Evolutionary conservation across 30 jellyfish, hydroid and myxozoan species (phyloP), one percentile per base, ranked within the genome.

Genomic region (Hydra vulgaris): DNA sequence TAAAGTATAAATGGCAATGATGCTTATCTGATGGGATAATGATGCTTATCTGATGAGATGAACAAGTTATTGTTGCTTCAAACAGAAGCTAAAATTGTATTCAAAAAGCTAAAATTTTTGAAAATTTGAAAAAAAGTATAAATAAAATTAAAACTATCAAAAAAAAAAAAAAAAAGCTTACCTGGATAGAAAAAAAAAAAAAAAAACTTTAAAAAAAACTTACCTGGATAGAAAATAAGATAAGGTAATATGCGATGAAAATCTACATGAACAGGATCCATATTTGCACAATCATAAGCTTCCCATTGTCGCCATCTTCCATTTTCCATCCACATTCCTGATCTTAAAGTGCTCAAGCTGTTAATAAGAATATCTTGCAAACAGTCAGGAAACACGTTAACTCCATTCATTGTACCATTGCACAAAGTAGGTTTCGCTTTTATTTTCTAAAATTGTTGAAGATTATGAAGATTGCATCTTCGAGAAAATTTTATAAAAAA

Each of bases 241-340:
- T 94, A 94, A n/a, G 99, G 99, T 17, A 94, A 20, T 23, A 94
- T 88, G 27, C 96, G 53, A 76, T 94, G 99, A 78, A 94, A 94
- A 52, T 94, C 99, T 20, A 94, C 96, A 73, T 94, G 99, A 17
- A 84, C 99, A n/a, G 99, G 99, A 77, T 94, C 99, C 79, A 94
- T 22, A 71, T 88, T 94, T 83, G 90, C 95, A 68, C 99, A 94
- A 72, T 94, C 99, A 74, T 84, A 88, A 4, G 99, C 99, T 70
- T 94, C 99, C 99, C 99, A 94, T 68, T 94, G 99, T 70, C 99
- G 52, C 99, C 99, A 94, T 26, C 99, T 71, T 12, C 96, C 99
- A 78, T 94, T 88, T 82, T 94, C 99, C 95, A 88, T 83, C 99
- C 99, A 94, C 96, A 94, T 94, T 15, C 95, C 96, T 12, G 99